These are phyloP conservation scores for Philonicus albiceps DNA, from an alignment of 2,888 invertebrate species.

Conservation along the genomic window DNA sequence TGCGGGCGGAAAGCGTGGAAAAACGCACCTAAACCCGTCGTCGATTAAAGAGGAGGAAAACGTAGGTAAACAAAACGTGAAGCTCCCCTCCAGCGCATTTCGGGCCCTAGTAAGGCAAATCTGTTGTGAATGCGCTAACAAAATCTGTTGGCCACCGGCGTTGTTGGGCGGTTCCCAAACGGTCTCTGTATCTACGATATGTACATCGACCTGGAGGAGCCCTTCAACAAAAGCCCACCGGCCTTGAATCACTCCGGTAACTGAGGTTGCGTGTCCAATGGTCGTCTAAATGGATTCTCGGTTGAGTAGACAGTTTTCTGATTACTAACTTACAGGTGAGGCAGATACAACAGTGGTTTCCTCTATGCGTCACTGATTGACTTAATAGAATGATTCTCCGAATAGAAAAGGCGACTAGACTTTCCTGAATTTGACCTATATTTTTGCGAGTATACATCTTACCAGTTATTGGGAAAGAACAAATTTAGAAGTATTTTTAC, in stretches of 20 bases:
- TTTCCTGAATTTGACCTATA: background rate
- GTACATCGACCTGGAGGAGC: background rate
- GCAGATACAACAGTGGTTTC: background rate
- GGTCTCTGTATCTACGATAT: background rate
- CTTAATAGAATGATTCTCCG: background rate
- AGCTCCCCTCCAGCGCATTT: background rate
- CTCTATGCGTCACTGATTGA: background rate
- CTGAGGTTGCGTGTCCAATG: background rate
- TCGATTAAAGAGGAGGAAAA: background rate
- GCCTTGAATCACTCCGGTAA: background rate
- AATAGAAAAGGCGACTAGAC: background rate
- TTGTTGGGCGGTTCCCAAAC: constrained; percentile 10
- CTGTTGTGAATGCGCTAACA: background rate
- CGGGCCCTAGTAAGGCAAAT: background rate
- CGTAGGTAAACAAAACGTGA: background rate
- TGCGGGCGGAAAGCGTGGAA: background rate
- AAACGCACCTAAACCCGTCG: background rate
- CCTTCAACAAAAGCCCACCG: background rate
- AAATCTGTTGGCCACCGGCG: constrained; percentile 3
- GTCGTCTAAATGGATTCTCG: background rate
- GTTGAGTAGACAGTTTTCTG: background rate
- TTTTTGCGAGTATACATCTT: background rate
- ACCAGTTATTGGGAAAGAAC: background rate
- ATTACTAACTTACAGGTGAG: background rate
- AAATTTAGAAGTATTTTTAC: background rate